Conservation (phyloP, 2,797 vertebrate genomes). For the Gymnoscopelus braueri region DNA sequence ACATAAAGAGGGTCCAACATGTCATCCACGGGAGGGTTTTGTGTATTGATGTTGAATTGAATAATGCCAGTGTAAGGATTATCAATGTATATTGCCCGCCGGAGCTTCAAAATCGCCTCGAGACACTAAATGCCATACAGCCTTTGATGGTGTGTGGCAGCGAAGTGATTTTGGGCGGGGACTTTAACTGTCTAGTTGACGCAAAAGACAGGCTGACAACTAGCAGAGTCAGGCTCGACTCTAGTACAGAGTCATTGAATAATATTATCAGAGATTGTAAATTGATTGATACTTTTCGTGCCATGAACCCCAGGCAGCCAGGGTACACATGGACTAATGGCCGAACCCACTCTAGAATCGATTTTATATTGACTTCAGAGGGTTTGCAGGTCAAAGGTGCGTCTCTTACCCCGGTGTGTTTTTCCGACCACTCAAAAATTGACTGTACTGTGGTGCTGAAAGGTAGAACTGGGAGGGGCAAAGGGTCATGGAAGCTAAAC, state of each 20-base stretch:
- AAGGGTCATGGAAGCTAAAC: background rate
- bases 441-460: background rate
- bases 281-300: too few species aligned
- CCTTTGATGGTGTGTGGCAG: background rate
- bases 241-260: background rate
- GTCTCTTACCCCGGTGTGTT: background rate
- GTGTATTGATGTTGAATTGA: background rate
- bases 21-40: background rate
- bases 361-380: background rate
- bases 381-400: background rate
- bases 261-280: too few species aligned
- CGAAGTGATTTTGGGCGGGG: background rate
- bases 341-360: background rate
- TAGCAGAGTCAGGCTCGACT: background rate
- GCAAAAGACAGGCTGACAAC: background rate
- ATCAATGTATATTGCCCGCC: conserved; percentile 1
- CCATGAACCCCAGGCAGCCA: background rate
- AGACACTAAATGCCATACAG: background rate
- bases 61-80: background rate
- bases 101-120: background rate
- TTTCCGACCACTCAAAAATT: background rate
- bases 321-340: conserved; percentile 1
- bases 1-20: background rate
- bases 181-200: background rate
- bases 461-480: too few species aligned